Evolutionary conservation across 2,888 invertebrate genomes (phyloP), one percentile per base, ranked within the genome.

Genomic region (Apoda limacodes): DNA sequence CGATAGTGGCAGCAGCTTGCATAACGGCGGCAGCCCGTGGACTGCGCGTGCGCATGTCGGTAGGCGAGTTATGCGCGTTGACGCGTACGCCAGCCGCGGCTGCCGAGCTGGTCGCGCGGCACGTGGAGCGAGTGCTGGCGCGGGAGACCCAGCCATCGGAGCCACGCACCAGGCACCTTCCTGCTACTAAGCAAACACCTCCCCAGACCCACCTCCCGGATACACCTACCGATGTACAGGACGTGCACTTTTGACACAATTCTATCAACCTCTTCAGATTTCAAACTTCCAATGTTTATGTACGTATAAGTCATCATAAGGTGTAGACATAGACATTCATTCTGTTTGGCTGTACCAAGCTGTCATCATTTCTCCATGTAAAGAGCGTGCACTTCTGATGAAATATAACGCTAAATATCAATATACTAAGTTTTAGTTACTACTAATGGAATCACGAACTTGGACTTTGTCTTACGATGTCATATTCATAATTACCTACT

Each of bases 1-100:
- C 90, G 1, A 54, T 89, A 53, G 83, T 89, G 10, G 89, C 89
- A 1, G 83, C 86, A 6, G 88, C 88, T 4, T 88, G 88, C 54
- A 82, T 90, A 31, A 83, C 85, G 23, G 87, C 88, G 1, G 88
- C 89, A 1, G 84, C 86, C 6, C 81, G 85, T 6, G 89, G 88
- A 1, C 51, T 87, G 34, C 68, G 75, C 7, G 74, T 78, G 22
- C 57, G 64, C 34, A 65, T 78, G 81, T 52, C 82, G 41, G 47
- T 76, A 59, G 60, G 54, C 44, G 71, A 78, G 21, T 53, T 76
- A 30, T 76, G 78, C 45, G 65, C 53, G 21, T 59, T 85, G 47
- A 80, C 84, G 20, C 62, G 74, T 29, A 69, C 82, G 9, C 74
- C 82, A 21, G 66, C 76, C 1, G 67, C 74, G 9, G 74, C 78